Base-by-base conservation (phyloP, 1,140 invertebrate species). In the Drosophila lacteicornis region DNA sequence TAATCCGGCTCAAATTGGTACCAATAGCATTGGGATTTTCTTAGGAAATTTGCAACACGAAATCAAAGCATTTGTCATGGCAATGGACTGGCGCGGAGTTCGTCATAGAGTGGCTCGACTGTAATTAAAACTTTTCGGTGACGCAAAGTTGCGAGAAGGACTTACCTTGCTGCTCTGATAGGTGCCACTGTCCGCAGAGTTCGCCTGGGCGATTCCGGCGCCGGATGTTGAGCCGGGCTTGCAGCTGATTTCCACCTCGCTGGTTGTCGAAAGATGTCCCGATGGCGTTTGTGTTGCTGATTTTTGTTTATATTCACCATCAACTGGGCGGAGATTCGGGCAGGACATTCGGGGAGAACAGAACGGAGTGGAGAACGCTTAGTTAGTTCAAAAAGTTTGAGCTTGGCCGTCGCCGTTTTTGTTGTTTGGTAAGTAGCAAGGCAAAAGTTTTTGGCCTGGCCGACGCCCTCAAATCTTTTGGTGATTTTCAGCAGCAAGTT, bases 301-400 rank as follows among this genome's bases (percentile, higher is more conserved):
- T 92, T 93, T 93, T 85, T 93, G 92, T 92, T 93, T 93, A 85
- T 92, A 93, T 91, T 93, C 92, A 66, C 91, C 92, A 92, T 93
- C 92, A 73, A 92, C 91, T 92, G 70, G 47, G 56, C 30, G 61
- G 65, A 80, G 57, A 58, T 51, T 47, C 27, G 55, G 55, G 53
- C 51, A 43, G 33, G 49, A 25, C 40, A 43, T 42, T 30, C 27
- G 47, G 33, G 58, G 50, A 55, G 46, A 66, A 59, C 11, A 38
- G 47, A 62, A 43, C 12, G 55, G 51, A 65, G 63, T 17, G 43
- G 38, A 82, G 61, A 81, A 62, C 63, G 80, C 61, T 88, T 88
- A 75, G 84, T 87, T 73, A 63, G 75, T 79, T 78, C 45, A 55
- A 55, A 87, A 87, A 83, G 73, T 87, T 87, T 80, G 22, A 36